Evolutionary conservation across 2,888 invertebrate species (phyloP), one percentile per base, ranked within the genome.

Genomic region (Campoletis raptor): DNA sequence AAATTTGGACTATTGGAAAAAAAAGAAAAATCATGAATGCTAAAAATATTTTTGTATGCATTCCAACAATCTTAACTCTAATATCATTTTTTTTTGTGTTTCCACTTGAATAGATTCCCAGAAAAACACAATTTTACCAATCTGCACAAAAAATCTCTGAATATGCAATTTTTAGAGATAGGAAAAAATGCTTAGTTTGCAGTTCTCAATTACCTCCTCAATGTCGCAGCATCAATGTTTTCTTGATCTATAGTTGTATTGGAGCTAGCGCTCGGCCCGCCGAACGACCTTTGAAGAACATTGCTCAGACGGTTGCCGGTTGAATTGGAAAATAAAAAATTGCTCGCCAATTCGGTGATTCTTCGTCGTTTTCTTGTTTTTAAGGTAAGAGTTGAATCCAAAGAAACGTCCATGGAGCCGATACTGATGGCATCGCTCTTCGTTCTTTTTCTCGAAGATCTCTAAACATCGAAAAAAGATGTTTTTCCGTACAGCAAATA

Each of bases 401-500:
- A 88, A 1, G 94, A 94, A 83, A 93, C 91, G 76, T 94, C 94
- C 93, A 93, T 93, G 0, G 93, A 94, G 87, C 90, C 92, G 42
- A 93, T 83, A 84, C 93, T 94, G 24, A 93, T 91, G 8, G 93
- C 93, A 89, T 94, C 94, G 77, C 94, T 93, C 69, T 94, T 93
- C 37, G 92, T 90, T 78, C 94, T 89, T 85, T 94, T 94, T 85
- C 93, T 93, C 9, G 94, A 92, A 2, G 93, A 92, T 86, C 93
- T 92, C 94, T 94, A 78, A 70, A 24, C 37, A 40, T 18, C 24
- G 37, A 76, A 76, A 36, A 48, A 24, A 57, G 21, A 36, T n/a
- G 48, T 61, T 24, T 57, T 24, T 30, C 24, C 5, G 48, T 18
- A n/a, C 18, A 18, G n/a, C 1, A 42, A 21, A 54, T 42, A 7